Base-by-base conservation (phyloP, 2,113 vertebrate genomes). In the Castor canadensis region DNA sequence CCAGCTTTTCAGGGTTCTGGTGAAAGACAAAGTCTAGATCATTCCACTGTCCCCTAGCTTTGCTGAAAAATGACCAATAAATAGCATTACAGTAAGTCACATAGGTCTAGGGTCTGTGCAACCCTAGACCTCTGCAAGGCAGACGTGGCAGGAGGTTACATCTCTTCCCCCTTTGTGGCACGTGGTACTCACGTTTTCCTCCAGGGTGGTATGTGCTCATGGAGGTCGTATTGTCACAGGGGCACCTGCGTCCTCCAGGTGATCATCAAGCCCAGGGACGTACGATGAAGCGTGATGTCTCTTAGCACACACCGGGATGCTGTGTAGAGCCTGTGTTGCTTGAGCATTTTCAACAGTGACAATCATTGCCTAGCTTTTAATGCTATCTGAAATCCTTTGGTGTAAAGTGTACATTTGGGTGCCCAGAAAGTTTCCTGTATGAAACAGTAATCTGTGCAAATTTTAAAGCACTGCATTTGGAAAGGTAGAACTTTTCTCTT, bases 401-500 rank as follows among this genome's bases (percentile, higher is more conserved):
- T 84, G 10, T 89, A 93, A 89, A 96, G 80, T 77, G 0, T 77
- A 82, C 54, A 10, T 92, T 81, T 77, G 24, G 84, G 5, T 81
- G 54, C 22, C 60, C n/a, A 92, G 64, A 75, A 76, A 67, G 60
- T 62, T 95, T 43, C 47, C 54, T 72, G 19, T 67, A 28, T 80
- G 76, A 94, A 94, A 56, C 4, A 24, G 80, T 81, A 80, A 76
- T 72, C 66, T 38, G 5, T 71, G 47, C 24, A 82, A 67, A 91
- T 86, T 81, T 79, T 35, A 72, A 76, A 84, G 72, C 19, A 56
- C 6, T 58, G 35, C 24, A 35, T 24, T 35, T 58, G 38, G 30
- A 71, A 95, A 87, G 47, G 66, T 67, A n/a, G 9, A 93, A 26
- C 40, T 64, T 92, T 84, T 89, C 77, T 71, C 15, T 88, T 71